Conservation (phyloP, 2,113 vertebrate species). For the Pluvianellus socialis region DNA sequence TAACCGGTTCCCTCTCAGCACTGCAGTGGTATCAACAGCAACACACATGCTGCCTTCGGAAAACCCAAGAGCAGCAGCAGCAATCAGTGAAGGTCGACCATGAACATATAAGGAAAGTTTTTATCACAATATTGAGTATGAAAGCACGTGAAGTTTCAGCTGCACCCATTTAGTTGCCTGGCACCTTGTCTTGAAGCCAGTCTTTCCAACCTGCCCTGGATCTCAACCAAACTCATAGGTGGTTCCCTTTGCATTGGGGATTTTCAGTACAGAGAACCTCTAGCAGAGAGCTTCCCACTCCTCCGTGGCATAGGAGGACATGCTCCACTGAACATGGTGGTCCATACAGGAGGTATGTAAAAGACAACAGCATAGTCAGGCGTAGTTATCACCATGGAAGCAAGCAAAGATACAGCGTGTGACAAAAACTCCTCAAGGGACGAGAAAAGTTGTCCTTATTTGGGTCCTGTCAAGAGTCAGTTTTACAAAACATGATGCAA, state of each 20-base stretch:
- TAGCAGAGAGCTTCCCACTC: neutral
- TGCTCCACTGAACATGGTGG: neutral
- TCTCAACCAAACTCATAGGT: neutral
- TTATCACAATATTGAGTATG: neutral
- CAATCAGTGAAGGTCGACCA: neutral
- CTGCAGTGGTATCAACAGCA: neutral
- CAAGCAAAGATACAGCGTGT: neutral
- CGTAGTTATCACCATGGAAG: neutral
- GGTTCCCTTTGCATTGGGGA: neutral
- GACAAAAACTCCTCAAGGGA: neutral
- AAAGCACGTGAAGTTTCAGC: neutral
- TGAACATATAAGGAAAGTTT: neutral
- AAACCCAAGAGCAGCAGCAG: neutral
- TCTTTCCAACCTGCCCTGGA: neutral
- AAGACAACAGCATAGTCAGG: neutral
- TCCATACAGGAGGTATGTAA: neutral
- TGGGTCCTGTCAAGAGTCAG: neutral
- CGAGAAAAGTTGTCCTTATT: neutral
- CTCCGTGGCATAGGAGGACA: neutral
- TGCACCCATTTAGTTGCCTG: neutral
- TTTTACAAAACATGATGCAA: neutral
- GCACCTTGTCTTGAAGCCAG: neutral
- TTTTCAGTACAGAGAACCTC: neutral
- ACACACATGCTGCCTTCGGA: fast-evolving
- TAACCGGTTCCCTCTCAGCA: neutral